phyloP scores from a whole-genome alignment of 2,797 vertebrate genomes.

The Eurystomus glaucurus region DNA sequence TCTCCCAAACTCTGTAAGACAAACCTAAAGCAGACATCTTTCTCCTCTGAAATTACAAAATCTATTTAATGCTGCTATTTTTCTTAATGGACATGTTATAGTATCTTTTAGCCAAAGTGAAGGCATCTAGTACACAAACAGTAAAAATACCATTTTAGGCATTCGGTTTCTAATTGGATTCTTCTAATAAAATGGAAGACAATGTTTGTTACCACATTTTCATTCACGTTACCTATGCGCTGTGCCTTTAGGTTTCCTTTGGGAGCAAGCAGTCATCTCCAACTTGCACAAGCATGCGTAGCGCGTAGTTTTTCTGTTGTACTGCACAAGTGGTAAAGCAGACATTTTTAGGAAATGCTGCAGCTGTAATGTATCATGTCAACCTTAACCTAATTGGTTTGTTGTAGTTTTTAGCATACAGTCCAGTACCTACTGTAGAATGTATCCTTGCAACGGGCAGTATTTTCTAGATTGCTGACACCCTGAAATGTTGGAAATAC shows the following conservation, averaged over 20 bases:
- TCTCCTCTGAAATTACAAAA: slow-evolving; percentile 51
- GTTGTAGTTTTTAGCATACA: slow-evolving; percentile 37
- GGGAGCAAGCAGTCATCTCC: slow-evolving; percentile 49
- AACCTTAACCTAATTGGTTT: slow-evolving; percentile 27
- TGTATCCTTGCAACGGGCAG: neutral
- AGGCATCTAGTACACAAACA: slow-evolving; percentile 56
- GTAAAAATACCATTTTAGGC: slow-evolving; percentile 36
- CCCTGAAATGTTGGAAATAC: slow-evolving; percentile 16
- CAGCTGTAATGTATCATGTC: slow-evolving; percentile 38
- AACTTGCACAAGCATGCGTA: slow-evolving; percentile 13
- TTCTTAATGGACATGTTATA: slow-evolving; percentile 45
- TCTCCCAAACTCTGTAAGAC: slow-evolving; percentile 11
- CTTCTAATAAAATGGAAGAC: slow-evolving; percentile 57
- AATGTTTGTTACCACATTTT: slow-evolving; percentile 28
- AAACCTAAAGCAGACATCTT: slow-evolving; percentile 38
- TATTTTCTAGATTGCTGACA: slow-evolving; percentile 42
- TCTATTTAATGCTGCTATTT: slow-evolving; percentile 55
- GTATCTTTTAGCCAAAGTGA: slow-evolving; percentile 52
- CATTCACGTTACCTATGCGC: slow-evolving; percentile 26
- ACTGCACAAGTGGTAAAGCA: slow-evolving; percentile 38
- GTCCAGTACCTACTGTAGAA: slow-evolving; percentile 22
- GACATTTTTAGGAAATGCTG: slow-evolving; percentile 46
- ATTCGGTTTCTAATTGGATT: slow-evolving; percentile 56
- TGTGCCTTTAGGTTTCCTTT: slow-evolving; percentile 68
- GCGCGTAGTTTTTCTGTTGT: slow-evolving; percentile 39